Conservation (phyloP, 2,113 vertebrate species). For the Pandion haliaetus region DNA sequence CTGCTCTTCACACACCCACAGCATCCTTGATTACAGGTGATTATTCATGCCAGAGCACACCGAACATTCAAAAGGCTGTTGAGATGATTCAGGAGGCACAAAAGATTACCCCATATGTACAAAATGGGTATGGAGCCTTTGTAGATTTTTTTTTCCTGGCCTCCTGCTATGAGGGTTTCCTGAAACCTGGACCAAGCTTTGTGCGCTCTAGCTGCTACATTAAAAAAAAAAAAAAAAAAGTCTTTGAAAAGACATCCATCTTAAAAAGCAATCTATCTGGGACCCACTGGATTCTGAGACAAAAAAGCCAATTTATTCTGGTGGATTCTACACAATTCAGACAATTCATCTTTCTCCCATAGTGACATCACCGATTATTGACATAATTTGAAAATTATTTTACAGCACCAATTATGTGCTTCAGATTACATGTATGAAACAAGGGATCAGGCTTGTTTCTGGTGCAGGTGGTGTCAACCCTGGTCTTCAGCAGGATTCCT, state of each 20-base stretch:
- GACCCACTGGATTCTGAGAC: neutral
- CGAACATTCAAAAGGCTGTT: neutral
- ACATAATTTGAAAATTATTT: neutral
- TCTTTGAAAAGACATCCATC: neutral
- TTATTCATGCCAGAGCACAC: neutral
- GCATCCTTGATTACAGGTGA: neutral
- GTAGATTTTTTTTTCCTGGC: neutral
- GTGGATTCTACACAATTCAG: neutral
- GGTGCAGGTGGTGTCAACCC: no score
- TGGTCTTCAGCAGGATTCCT: neutral
- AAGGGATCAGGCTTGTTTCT: neutral
- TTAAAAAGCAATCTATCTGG: neutral
- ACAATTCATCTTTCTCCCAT: neutral
- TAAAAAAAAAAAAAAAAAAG: neutral
- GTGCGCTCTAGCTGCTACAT: neutral
- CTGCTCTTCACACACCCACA: neutral
- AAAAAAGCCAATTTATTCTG: neutral
- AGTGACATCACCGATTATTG: neutral
- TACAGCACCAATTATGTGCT: fast-evolving
- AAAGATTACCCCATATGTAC: neutral
- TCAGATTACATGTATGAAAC: fast-evolving
- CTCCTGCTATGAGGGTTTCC: neutral
- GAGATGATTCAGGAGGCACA: neutral
- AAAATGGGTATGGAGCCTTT: neutral
- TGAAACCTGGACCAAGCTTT: neutral